Base-by-base conservation (phyloP, 2,888 invertebrate genomes). In the Polydrusus tereticollis region DNA sequence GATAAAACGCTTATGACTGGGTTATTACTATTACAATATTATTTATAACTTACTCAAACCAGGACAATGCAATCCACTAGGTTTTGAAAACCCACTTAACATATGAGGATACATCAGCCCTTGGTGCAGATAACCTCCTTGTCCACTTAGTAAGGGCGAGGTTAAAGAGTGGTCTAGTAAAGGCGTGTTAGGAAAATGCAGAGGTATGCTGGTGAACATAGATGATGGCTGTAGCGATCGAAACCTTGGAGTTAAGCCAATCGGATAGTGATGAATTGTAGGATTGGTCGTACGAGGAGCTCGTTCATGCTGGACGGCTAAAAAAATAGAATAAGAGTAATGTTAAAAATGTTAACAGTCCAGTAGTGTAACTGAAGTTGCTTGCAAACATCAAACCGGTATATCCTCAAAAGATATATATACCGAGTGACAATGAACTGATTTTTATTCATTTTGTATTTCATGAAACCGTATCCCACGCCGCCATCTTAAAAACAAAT, bases 221-320 rank as follows among this genome's bases (percentile, higher is more conserved):
- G 81, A 78, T 10, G 79, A 76, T 52, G 70, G 66, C 64, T 84
- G 83, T 36, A 84, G 69, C 3, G 79, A 77, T 21, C 84, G 77
- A 43, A 84, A 78, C 69, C 84, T 76, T 52, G 80, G 78, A 23
- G 82, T 78, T 18, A 82, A 62, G 3, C 70, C 58, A 4, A 73
- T 26, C n/a, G 83, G 80, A 69, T 84, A 82, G 65, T 83, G 83
- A 62, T 81, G 84, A 14, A 81, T 71, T 81, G 84, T 83, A 26
- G 81, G 77, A 29, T 85, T 84, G 0, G 85, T 81, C 1, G 89
- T 86, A 50, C 96, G 88, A 0, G 96, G 95, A 8, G 96, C 95
- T 75, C 96, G 87, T 85, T 96, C 96, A 84, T 96, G 95, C 83
- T 96, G 96, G 18, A 96, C 96, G 71, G 96, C 96, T 59, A 43